phyloP scores from a whole-genome alignment of 2,888 invertebrate species.

The Ophion costatus region DNA sequence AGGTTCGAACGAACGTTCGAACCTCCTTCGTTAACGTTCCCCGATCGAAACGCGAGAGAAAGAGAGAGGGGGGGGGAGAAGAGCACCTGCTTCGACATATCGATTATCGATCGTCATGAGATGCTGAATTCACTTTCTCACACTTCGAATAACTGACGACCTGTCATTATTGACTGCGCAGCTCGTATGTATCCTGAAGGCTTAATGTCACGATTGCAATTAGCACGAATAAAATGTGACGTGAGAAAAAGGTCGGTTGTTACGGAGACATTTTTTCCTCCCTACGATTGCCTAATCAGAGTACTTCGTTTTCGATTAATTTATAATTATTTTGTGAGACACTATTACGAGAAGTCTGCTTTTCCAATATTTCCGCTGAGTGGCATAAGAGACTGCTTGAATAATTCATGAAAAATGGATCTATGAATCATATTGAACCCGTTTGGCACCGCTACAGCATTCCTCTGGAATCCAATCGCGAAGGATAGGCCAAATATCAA shows the following conservation, averaged over 20 bases:
- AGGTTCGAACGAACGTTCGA: slow-evolving; percentile 36
- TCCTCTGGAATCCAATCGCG: slow-evolving; percentile 34
- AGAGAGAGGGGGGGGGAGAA: not conserved
- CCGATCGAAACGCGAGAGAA: slow-evolving; percentile 28
- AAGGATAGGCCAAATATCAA: not conserved
- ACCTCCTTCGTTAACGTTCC: slow-evolving; percentile 42
- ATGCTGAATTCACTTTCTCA: slow-evolving; percentile 34
- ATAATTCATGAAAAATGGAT: slow-evolving; percentile 24
- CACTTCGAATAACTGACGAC: slow-evolving; percentile 40
- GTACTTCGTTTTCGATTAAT: not conserved
- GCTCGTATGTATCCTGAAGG: not conserved
- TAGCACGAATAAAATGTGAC: no score
- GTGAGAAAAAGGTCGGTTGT: no score
- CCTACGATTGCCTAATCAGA: not conserved
- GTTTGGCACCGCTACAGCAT: slow-evolving; percentile 23
- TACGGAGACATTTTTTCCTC: no score
- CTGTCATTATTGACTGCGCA: not conserved
- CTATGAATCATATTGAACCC: slow-evolving; percentile 34
- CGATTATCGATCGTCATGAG: slow-evolving; percentile 58
- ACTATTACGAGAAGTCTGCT: no score
- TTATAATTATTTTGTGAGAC: not conserved
- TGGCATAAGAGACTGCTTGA: not conserved
- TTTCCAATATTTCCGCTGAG: no score
- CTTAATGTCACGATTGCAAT: not conserved
- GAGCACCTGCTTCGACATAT: slow-evolving; percentile 64